Evolutionary conservation across 2,113 vertebrate species (phyloP), one percentile per base, ranked within the genome.

Genomic region (Notothenia coriiceps): DNA sequence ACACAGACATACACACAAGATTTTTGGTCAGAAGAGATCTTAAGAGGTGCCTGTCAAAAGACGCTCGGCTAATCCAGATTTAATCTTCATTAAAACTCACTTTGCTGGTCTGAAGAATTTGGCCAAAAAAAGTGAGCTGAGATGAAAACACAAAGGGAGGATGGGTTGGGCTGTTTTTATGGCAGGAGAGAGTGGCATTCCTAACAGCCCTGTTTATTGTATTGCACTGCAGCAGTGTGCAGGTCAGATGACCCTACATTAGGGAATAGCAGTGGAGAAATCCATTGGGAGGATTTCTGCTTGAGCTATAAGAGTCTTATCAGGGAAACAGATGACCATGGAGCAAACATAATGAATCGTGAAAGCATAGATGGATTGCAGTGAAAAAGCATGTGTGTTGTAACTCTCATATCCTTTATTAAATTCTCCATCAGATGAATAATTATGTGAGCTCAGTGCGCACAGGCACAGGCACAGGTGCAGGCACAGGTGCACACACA

Each of bases 301-400:
- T 56, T 5, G 33, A 63, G 63, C 74, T 50, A 15, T 51, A 66
- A 77, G 63, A 56, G 35, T 64, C 82, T 89, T 90, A 86, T 88
- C 84, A 63, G 71, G 70, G 22, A 11, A 75, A 73, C 29, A 64
- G 83, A 83, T 54, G 83, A 79, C 67, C 72, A 85, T 70, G 70
- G 56, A 76, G 44, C 74, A 74, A 80, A 84, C 76, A 83, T 6
- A 43, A 85, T 64, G 55, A 73, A 79, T 33, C 50, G 66, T 86
- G 83, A 81, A 62, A 83, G 56, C 25, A 69, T 18, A 54, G 72
- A 52, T 6, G 0, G 35, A 70, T 72, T 65, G 44, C 20, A 56
- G 71, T 52, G 56, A 63, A 55, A 78, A 61, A 40, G 63, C 3
- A 40, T 40, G 33, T 57, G 62, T 83, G 63, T 66, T 69, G 50